A percentile compares a stretch with the other conserved stretches of the same genome.
Conservation (phyloP, 2,888 invertebrate genomes). For the Poecilus cupreus region DNA sequence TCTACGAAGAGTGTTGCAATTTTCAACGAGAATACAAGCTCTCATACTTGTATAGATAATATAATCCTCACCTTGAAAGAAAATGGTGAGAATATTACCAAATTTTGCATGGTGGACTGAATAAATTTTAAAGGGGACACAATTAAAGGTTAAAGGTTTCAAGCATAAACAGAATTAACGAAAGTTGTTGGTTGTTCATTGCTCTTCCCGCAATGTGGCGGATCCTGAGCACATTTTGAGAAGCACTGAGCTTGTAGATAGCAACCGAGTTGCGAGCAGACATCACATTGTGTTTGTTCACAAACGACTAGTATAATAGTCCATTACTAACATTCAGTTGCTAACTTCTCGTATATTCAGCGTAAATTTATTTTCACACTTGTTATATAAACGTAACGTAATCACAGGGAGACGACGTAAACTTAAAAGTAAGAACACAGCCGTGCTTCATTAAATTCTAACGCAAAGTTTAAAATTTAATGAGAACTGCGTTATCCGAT, state of each 20-base stretch:
- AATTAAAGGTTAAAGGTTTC: no score
- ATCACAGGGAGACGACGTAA: conserved; percentile 37
- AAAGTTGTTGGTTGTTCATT: no score
- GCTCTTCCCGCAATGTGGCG: no score
- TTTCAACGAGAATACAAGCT: no score
- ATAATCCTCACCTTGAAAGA: no score
- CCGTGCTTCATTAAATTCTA: conserved; percentile 50
- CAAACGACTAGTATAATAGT: conserved; percentile 42
- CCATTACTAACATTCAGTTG: conserved; percentile 44
- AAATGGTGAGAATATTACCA: no score
- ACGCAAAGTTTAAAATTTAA: conserved; percentile 54
- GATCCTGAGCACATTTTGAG: no score
- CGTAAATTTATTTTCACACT: conserved; percentile 50
- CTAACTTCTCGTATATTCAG: conserved; percentile 29
- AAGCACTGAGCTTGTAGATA: not conserved
- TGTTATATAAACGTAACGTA: conserved; percentile 40
- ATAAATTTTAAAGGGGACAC: no score
- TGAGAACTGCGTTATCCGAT: conserved; percentile 52
- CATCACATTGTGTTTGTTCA: conserved; percentile 47
- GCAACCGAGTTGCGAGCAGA: not conserved
- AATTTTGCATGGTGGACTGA: no score
- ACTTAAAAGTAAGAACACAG: conserved; percentile 15
- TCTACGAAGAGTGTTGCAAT: no score
- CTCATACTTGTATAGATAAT: no score
- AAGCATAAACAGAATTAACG: no score